Conservation (phyloP, 2,113 vertebrate species). For the Morone chrysops region DNA sequence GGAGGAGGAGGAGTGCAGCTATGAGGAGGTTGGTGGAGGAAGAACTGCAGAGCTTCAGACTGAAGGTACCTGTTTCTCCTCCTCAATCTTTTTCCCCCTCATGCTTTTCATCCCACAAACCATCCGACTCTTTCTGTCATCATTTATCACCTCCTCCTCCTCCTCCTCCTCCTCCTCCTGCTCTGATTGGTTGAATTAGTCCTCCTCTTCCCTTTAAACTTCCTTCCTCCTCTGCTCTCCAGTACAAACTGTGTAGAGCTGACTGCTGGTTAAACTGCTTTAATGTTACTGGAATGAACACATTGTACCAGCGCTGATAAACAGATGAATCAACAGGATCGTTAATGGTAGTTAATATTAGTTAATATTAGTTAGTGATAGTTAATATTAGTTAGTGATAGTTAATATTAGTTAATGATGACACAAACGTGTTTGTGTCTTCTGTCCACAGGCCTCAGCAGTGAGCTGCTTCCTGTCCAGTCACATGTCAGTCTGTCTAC, state of each 20-base stretch:
- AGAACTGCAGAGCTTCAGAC: slow-evolving; percentile 39
- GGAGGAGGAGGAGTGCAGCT: not conserved
- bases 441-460: slow-evolving; percentile 41
- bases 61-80: slow-evolving; percentile 69
- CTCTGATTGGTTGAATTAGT: slow-evolving; percentile 2
- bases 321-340: too few relatives aligned
- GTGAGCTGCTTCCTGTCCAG: not conserved
- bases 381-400: too few relatives aligned
- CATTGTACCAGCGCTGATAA: too few relatives aligned
- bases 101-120: slow-evolving; percentile 30
- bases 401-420: too few relatives aligned
- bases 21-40: slow-evolving; percentile 48
- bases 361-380: too few relatives aligned
- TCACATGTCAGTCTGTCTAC: not conserved
- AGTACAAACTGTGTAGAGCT: too few relatives aligned
- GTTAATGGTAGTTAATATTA: too few relatives aligned
- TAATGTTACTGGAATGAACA: too few relatives aligned
- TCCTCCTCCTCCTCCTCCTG: slow-evolving; percentile 13
- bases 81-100: not conserved
- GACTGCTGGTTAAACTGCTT: too few relatives aligned
- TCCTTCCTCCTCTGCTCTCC: not conserved
- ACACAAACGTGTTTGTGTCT: not conserved
- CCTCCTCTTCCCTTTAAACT: not conserved
- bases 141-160: slow-evolving; percentile 33
- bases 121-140: slow-evolving; percentile 7